phyloP scores from a whole-genome alignment of 2,113 vertebrate species.

The Hippocampus abdominalis region DNA sequence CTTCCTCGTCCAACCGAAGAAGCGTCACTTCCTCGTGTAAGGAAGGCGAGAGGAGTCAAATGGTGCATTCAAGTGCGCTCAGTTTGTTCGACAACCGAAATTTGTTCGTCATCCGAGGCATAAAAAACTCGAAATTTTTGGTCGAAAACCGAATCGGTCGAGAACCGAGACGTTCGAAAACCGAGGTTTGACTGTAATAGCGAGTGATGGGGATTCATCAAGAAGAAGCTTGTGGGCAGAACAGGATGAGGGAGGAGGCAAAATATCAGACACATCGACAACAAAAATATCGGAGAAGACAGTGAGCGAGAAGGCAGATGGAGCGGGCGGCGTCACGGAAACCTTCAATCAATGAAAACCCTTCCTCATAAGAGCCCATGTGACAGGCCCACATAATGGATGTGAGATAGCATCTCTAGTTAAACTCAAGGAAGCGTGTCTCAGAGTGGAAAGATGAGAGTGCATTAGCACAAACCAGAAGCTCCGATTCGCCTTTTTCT shows the following conservation, averaged over 20 bases:
- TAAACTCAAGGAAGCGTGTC: not conserved
- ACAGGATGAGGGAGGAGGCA: constrained; percentile 9
- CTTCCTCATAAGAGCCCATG: constrained; percentile 1
- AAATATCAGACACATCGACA: constrained; percentile 19
- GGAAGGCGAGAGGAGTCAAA: no score
- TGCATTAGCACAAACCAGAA: not conserved
- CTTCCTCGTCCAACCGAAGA: no score
- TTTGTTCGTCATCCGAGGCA: no score
- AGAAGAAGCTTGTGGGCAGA: not conserved
- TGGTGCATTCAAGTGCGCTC: no score
- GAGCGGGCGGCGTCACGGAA: constrained; percentile 27
- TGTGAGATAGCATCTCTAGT: constrained; percentile 1
- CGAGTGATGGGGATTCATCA: not conserved
- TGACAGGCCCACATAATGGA: constrained; percentile 8
- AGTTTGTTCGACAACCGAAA: no score
- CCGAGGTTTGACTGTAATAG: no score
- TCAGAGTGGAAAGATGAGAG: not conserved
- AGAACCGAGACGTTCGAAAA: no score
- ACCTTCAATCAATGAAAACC: constrained; percentile 28
- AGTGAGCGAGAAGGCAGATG: constrained; percentile 11
- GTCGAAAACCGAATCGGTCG: no score
- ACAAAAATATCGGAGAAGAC: constrained; percentile 16
- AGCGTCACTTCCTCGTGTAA: no score
- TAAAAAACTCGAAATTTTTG: no score
- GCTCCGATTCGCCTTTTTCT: not conserved